Conservation (phyloP, 53 echinoderm and acorn worm genomes). For the Henricia sp. region DNA sequence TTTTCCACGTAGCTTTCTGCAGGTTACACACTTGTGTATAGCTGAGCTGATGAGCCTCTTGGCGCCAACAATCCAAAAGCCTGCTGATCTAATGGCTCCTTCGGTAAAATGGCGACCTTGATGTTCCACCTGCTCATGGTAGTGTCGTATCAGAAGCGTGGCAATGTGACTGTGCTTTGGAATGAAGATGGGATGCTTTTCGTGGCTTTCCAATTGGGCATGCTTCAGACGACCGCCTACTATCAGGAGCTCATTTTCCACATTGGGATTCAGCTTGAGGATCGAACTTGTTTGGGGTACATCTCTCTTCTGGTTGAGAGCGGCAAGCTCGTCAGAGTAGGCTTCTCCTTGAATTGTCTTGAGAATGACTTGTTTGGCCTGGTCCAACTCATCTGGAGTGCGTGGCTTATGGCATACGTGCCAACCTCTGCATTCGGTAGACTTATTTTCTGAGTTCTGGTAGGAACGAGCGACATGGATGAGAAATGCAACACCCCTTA, state of each 20-base stretch:
- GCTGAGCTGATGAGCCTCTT: slow-evolving; percentile 27
- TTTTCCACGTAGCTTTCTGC: slow-evolving; percentile 60
- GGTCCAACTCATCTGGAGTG: neutral
- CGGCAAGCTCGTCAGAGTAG: neutral
- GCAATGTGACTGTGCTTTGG: slow-evolving; percentile 1
- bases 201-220: neutral
- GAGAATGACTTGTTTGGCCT: neutral
- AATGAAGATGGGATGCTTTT: neutral
- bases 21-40: slow-evolving; percentile 52
- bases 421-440: neutral
- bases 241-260: neutral
- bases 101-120: slow-evolving; percentile 30
- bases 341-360: neutral
- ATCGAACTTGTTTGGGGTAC: neutral
- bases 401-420: neutral
- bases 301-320: neutral
- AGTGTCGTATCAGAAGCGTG: slow-evolving; percentile 22
- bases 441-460: neutral
- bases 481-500: slow-evolving; percentile 23
- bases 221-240: slow-evolving; percentile 42
- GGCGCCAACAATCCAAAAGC: slow-evolving; percentile 37
- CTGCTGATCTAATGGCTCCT: slow-evolving; percentile 28
- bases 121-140: slow-evolving; percentile 12
- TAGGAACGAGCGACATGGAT: slow-evolving; percentile 18
- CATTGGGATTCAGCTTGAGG: neutral